A percentile compares a stretch with the other conserved stretches of the same genome.
Evolutionary conservation across 2,888 invertebrate species (phyloP).

Genomic region (Fragum fragum): DNA sequence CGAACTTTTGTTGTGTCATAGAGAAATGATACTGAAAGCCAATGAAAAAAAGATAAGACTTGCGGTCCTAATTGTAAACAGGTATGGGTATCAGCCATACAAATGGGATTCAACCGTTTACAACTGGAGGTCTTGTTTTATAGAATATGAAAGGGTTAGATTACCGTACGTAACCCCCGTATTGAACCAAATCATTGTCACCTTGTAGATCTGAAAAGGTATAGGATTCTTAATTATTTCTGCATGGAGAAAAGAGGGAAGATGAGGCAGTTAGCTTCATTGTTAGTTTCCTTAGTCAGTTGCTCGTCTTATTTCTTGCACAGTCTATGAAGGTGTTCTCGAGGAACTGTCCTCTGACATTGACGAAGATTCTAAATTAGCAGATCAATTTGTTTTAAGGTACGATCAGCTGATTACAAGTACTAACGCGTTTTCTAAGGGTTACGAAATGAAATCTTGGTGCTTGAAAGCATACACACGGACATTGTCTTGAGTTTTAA

Average conservation of each 20-base stretch:
- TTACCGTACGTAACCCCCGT: background rate
- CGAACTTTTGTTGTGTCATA: background rate
- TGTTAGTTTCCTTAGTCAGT: conserved; percentile 7
- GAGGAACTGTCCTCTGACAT: background rate
- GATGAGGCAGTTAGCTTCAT: background rate
- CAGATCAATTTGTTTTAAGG: no score
- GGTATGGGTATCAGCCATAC: background rate
- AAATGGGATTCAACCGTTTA: background rate
- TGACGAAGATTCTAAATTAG: background rate
- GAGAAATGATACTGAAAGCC: background rate
- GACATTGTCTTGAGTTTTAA: no score
- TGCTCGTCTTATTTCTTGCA: background rate
- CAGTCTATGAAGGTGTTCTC: background rate
- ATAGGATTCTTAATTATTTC: conserved; percentile 8
- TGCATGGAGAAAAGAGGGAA: background rate
- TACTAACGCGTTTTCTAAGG: no score
- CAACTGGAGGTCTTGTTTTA: background rate
- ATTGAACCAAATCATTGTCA: background rate
- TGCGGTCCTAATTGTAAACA: background rate
- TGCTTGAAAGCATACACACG: no score
- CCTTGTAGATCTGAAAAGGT: background rate
- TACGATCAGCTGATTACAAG: no score
- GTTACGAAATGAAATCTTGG: no score
- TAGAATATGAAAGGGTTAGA: background rate
- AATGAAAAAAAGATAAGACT: background rate